Evolutionary conservation across 1,140 invertebrate genomes (phyloP), one percentile per base, ranked within the genome.

Genomic region (Aethina tumida): DNA sequence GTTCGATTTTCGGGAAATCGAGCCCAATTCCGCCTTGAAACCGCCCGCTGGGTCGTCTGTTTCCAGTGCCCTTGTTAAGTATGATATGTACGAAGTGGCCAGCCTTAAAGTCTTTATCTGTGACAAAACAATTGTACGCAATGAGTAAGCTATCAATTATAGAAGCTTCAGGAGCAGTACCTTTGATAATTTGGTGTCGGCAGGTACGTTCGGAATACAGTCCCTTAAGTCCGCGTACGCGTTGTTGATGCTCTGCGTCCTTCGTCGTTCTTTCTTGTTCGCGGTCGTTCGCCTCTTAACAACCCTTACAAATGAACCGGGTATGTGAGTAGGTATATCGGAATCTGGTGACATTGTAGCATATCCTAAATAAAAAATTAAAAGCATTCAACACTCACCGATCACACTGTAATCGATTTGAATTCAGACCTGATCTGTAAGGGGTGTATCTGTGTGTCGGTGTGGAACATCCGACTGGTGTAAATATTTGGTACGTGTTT

Each of bases 121-220:
- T 16, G 53, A 56, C 7, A 43, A 43, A 41, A 47, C 26, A 43
- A 15, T 41, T 33, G 7, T 17, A 17, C 13, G 12, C 12, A 33
- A 8, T 24, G 16, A 2, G 15, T 14, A 15, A 15, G 2, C 15
- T 4, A 30, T 4, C 12, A 8, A 30, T 15, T 15, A 3, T 10
- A 15, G 15, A 3, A 10, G 29, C 25, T 35, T 24, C 7, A 24
- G 22, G 12, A 8, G 7, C n/a, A 8, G 22, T 59, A 77, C 74
- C 64, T 93, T 92, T 5, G 85, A 89, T 28, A 95, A 62, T 65
- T 97, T 97, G 0, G 92, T 97, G 58, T 97, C 93, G 0, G 84
- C 77, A 1, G 92, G 92, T 4, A 97, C 91, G 55, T 96, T 95
- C 0, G 94, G 94, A 50, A 97, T 97, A 59, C 89, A 88, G 39